These are phyloP conservation scores for Ochropleura leucogaster DNA, from an alignment of 2,888 invertebrate species.

Conservation along the genomic window DNA sequence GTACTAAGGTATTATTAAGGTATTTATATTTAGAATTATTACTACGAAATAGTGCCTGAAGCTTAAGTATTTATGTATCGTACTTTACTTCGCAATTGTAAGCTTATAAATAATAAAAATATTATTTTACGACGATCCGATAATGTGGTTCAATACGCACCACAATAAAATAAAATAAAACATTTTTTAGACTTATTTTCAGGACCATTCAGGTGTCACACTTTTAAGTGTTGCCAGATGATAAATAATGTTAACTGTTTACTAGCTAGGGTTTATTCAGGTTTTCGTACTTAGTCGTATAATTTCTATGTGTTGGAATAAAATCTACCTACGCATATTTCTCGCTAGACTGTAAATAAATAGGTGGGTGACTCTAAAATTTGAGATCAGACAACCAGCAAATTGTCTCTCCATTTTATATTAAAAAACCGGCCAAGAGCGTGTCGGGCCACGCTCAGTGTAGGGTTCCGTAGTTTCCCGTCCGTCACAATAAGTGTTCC, in stretches of 20 bases:
- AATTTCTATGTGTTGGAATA: neutral
- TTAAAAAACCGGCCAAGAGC: too few relatives aligned
- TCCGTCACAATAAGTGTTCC: too few relatives aligned
- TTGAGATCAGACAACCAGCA: conserved; percentile 62
- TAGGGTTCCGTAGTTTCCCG: too few relatives aligned
- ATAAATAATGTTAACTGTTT: neutral
- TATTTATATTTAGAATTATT: neutral
- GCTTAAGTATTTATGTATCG: neutral
- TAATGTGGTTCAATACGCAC: conserved; percentile 6
- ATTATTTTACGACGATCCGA: neutral
- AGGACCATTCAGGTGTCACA: neutral
- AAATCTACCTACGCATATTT: neutral
- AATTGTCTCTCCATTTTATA: conserved; percentile 63
- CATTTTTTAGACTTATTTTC: neutral
- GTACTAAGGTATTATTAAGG: neutral
- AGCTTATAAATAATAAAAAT: neutral
- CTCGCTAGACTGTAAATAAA: conserved; percentile 21
- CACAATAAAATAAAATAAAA: conserved; percentile 15
- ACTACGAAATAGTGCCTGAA: neutral
- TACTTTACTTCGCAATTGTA: neutral
- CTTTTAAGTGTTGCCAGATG: neutral
- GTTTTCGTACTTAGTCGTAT: neutral
- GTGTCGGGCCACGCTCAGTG: too few relatives aligned
- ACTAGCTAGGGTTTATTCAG: neutral
- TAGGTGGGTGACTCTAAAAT: conserved; percentile 17